A percentile compares a stretch with the other conserved stretches of the same genome.
phyloP scores from a whole-genome alignment of 2,113 vertebrate species.

The Cygnus buccinator region DNA sequence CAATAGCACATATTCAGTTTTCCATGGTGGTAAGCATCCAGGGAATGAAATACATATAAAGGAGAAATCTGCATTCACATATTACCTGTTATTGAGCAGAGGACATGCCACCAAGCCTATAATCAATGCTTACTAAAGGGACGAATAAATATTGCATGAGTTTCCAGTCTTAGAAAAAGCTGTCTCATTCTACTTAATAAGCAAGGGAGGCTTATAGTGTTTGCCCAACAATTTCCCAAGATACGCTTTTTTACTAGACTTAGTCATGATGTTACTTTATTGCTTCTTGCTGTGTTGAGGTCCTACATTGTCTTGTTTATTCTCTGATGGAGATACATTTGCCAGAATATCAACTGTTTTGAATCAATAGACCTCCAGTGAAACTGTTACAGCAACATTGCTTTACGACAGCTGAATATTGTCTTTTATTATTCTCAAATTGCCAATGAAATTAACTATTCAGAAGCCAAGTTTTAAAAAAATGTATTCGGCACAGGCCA shows the following conservation, averaged over 20 bases:
- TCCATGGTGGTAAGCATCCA: neutral
- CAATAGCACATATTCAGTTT: neutral
- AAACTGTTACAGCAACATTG: neutral
- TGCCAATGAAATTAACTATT: neutral
- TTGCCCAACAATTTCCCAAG: slow-evolving; percentile 16
- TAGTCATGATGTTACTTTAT: neutral
- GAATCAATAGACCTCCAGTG: neutral
- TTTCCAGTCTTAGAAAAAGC: neutral
- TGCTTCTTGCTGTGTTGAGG: neutral
- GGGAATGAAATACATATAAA: neutral
- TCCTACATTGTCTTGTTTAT: neutral
- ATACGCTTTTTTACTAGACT: neutral
- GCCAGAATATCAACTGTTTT: neutral
- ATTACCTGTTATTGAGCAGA: neutral
- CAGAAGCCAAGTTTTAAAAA: neutral
- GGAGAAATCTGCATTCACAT: neutral
- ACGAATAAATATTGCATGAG: neutral
- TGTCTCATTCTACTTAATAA: neutral
- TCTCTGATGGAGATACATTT: neutral
- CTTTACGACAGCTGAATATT: neutral
- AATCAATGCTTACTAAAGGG: neutral
- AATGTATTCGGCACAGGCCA: neutral
- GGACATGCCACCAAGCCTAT: neutral
- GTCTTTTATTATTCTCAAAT: neutral
- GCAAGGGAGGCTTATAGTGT: neutral